These are phyloP conservation scores for Sebastes cheni DNA, from an alignment of 2,797 vertebrate species.

Conservation along the genomic window DNA sequence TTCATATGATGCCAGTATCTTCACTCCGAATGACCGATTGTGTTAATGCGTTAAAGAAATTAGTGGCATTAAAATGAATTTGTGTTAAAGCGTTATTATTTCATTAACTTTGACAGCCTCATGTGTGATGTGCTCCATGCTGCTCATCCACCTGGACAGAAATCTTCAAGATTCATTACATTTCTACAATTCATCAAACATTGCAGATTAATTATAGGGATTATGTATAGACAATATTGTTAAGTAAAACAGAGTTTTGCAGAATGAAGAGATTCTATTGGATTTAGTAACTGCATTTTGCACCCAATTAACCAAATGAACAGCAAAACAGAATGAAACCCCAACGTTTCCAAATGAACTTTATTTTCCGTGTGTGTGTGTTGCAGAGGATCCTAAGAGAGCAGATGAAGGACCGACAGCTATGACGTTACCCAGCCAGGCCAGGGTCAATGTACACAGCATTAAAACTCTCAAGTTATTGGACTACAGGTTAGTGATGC, in stretches of 20 bases:
- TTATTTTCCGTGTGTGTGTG: neutral
- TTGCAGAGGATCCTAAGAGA: slow-evolving; percentile 78
- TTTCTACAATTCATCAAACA: neutral
- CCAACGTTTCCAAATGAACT: neutral
- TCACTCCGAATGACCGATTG: too few species aligned
- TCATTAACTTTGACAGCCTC: too few species aligned
- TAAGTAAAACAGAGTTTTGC: neutral
- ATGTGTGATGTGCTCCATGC: neutral
- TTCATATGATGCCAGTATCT: too few species aligned
- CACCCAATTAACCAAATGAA: neutral
- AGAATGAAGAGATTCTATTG: neutral
- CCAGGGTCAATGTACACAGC: slow-evolving; percentile 84
- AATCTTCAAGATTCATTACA: neutral
- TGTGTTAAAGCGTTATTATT: too few species aligned
- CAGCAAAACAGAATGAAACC: neutral
- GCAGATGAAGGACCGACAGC: slow-evolving; percentile 79
- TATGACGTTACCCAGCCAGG: slow-evolving; percentile 93
- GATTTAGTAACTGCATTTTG: neutral
- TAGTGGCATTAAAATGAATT: too few species aligned
- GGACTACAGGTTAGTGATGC: slow-evolving; percentile 85
- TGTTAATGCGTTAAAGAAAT: too few species aligned
- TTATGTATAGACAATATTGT: neutral
- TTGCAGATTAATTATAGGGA: neutral
- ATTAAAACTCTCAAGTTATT: slow-evolving; percentile 87
- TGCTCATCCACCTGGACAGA: neutral